phyloP scores from a whole-genome alignment of 2,888 invertebrate species.

The Choristoneura rosaceana region DNA sequence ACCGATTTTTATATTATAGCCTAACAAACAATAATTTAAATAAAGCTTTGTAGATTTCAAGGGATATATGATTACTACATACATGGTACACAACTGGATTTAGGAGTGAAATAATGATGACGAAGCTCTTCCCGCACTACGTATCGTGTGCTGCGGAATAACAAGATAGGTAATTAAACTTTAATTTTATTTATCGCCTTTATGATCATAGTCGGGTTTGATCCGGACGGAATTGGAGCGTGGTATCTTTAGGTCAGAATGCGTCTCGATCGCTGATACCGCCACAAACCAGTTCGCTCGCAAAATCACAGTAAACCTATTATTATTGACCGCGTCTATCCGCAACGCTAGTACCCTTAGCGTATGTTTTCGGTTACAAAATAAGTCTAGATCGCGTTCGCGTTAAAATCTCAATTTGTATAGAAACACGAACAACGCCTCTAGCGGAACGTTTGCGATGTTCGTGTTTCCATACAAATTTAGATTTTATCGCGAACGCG shows the following conservation, averaged over 20 bases:
- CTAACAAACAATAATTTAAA: no score
- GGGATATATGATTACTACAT: no score
- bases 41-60: no score
- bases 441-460: no score
- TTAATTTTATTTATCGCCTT: conserved; percentile 29
- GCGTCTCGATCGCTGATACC: conserved; percentile 18
- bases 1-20: no score
- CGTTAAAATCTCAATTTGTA: no score
- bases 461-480: no score
- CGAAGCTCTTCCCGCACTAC: not conserved
- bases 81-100: not conserved
- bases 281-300: conserved; percentile 22
- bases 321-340: not conserved
- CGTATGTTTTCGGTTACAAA: no score
- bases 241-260: conserved; percentile 54
- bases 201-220: conserved; percentile 50
- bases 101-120: not conserved
- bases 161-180: conserved; percentile 19
- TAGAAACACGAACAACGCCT: no score
- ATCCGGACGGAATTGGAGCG: conserved; percentile 63
- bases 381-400: no score
- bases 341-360: not conserved
- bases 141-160: not conserved
- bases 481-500: no score
- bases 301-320: conserved; percentile 3